Evolutionary conservation across 2,888 invertebrate genomes (phyloP), one percentile per base, ranked within the genome.

Genomic region (Ctenicera cuprea): DNA sequence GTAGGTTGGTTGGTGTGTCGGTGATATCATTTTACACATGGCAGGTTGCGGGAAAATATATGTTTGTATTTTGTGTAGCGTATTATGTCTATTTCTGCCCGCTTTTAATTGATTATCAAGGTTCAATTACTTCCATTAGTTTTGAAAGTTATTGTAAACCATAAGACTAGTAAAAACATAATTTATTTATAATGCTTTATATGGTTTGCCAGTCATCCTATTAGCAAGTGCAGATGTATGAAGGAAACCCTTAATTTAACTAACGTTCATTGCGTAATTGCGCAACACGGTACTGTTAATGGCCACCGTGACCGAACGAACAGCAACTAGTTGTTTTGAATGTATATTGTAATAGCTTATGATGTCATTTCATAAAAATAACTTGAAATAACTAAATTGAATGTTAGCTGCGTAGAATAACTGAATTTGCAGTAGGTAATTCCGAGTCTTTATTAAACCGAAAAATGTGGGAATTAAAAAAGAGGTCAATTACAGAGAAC

Each of bases 41-140:
- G 11, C 50, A 1, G 7, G 5, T 12, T 50, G 22, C 20, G 20
- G 4, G 14, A 3, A 41, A 41, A 41, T 50, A 12, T 50, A 3
- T 20, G 26, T 33, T 33, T 33, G 33, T 9, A 9, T 33, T 9
- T 33, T 33, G 9, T 9, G 33, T 9, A 33, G 33, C 9, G 50
- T 20, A 8, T 5, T 20, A 4, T 7, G n/a, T 30, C 33, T 57
- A 57, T 38, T 59, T 59, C n/a, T 59, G 38, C 7, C 5, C 12
- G 11, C 14, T 54, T 59, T 38, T 59, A 38, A 59, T 59, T 59
- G 57, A 12, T 59, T 12, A 7, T 59, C 59, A 59, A 59, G 59
- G 59, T 38, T 59, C 4, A 59, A 57, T 18, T 37, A 16, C 2
- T 37, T 14, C 16, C 18, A 3, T 37, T 20, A 57, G 4, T 30